Evolutionary conservation across 2,113 vertebrate species (phyloP).

Genomic region (Scomber scombrus): DNA sequence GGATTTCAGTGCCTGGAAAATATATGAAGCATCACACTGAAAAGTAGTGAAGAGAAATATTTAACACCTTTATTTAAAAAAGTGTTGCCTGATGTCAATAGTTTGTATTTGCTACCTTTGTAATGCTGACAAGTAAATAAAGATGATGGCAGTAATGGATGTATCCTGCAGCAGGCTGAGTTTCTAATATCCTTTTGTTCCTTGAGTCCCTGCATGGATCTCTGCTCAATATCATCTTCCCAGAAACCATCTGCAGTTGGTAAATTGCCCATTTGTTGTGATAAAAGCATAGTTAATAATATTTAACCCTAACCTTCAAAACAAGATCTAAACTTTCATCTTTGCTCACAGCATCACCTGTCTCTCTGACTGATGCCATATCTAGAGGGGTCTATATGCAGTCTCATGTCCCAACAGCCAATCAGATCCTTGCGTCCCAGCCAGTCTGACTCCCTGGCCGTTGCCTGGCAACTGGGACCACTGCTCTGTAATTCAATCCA

Average conservation of each 20-base stretch:
- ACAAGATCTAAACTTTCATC: slow-evolving; percentile 60
- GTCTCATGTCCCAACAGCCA: slow-evolving; percentile 45
- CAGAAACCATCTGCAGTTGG: slow-evolving; percentile 21
- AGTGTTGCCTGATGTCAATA: neutral
- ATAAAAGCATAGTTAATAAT: slow-evolving; percentile 41
- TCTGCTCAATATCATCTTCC: slow-evolving; percentile 40
- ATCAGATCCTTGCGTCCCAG: slow-evolving; percentile 51
- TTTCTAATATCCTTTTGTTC: slow-evolving; percentile 21
- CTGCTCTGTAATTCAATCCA: slow-evolving; percentile 63
- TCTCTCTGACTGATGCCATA: slow-evolving; percentile 47
- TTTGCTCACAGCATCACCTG: slow-evolving; percentile 39
- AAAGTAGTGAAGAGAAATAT: neutral
- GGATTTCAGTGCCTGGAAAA: neutral
- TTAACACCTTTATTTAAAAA: neutral
- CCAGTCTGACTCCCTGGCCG: slow-evolving; percentile 41
- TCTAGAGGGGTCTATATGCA: slow-evolving; percentile 23
- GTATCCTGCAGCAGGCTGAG: neutral
- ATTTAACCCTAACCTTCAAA: slow-evolving; percentile 58
- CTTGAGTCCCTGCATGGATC: neutral
- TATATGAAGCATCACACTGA: neutral
- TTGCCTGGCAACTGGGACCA: slow-evolving; percentile 77
- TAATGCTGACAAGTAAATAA: neutral
- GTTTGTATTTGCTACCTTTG: neutral
- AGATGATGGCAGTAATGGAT: neutral
- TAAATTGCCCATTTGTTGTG: slow-evolving; percentile 27